These are phyloP conservation scores for Galeruca laticollis DNA, from an alignment of 2,888 invertebrate genomes.

Conservation along the genomic window DNA sequence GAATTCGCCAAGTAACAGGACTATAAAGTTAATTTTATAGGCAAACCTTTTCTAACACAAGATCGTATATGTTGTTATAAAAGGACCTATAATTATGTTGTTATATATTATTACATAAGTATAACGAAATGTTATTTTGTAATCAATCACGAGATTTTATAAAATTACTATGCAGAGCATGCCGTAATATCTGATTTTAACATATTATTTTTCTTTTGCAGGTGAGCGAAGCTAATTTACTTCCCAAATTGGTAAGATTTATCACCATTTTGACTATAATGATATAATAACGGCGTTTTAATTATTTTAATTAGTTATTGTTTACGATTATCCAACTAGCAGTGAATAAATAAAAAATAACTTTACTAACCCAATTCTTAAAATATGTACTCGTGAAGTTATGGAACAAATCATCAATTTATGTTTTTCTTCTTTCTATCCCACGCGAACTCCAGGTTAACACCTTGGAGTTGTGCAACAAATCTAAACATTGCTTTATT, in stretches of 20 bases:
- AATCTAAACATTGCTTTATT: no score
- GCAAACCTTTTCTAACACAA: not conserved
- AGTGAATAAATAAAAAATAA: no score
- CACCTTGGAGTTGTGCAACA: no score
- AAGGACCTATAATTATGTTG: conserved; percentile 17
- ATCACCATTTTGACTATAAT: not conserved
- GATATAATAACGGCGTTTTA: no score
- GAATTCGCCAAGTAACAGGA: no score
- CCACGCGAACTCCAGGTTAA: no score
- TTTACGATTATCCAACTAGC: no score
- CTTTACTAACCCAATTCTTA: no score
- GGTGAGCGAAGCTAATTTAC: not conserved
- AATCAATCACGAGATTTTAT: not conserved
- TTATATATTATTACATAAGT: conserved; percentile 13
- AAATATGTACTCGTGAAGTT: no score
- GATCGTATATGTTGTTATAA: not conserved
- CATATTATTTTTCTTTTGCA: conserved; percentile 3
- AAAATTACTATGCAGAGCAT: not conserved
- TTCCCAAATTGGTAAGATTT: conserved; percentile 6
- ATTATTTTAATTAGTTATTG: no score
- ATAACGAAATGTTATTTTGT: conserved; percentile 3
- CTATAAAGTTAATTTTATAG: not conserved
- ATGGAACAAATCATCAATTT: no score
- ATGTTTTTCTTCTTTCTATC: no score
- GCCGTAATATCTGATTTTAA: conserved; percentile 1